phyloP scores from a whole-genome alignment of 2,113 vertebrate genomes.

The Semnopithecus entellus region DNA sequence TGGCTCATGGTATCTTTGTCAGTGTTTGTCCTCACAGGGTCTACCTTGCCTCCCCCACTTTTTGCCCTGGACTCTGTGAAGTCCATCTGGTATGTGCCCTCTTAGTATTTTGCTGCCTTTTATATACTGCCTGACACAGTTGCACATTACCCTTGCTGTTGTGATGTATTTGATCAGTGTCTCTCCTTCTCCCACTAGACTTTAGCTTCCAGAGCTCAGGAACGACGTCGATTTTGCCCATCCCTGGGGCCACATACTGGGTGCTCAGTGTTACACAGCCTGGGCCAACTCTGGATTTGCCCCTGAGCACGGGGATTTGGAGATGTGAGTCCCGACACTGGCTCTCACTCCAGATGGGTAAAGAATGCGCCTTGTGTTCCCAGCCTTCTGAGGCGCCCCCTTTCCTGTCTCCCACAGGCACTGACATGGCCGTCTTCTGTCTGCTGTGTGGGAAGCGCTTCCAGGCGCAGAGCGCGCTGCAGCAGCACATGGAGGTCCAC shows the following conservation, averaged over 20 bases:
- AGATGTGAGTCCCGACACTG: fast-evolving
- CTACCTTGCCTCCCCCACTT: too few species aligned
- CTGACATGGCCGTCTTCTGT: conserved; percentile 99
- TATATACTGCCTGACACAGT: fast-evolving
- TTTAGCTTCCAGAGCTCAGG: neutral
- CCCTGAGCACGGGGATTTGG: fast-evolving
- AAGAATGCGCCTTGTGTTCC: fast-evolving
- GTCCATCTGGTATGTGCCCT: neutral
- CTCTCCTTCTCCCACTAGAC: neutral
- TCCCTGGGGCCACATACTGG: fast-evolving
- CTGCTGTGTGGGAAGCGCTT: conserved; percentile 98
- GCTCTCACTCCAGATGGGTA: neutral
- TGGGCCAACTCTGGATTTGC: neutral
- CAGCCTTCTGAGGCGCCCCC: neutral
- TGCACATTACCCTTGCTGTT: neutral
- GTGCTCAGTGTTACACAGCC: fast-evolving
- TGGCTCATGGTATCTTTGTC: fast-evolving
- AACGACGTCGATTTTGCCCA: fast-evolving
- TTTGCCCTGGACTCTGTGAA: neutral
- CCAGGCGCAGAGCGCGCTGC: conserved; percentile 95
- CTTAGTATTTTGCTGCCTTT: neutral
- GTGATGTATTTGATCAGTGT: fast-evolving
- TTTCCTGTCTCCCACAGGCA: conserved; percentile 83
- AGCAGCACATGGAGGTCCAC: conserved; percentile 99
- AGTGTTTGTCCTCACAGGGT: neutral